These are phyloP conservation scores for Actinemys pallida DNA, from an alignment of 2,113 vertebrate genomes.

Conservation along the genomic window DNA sequence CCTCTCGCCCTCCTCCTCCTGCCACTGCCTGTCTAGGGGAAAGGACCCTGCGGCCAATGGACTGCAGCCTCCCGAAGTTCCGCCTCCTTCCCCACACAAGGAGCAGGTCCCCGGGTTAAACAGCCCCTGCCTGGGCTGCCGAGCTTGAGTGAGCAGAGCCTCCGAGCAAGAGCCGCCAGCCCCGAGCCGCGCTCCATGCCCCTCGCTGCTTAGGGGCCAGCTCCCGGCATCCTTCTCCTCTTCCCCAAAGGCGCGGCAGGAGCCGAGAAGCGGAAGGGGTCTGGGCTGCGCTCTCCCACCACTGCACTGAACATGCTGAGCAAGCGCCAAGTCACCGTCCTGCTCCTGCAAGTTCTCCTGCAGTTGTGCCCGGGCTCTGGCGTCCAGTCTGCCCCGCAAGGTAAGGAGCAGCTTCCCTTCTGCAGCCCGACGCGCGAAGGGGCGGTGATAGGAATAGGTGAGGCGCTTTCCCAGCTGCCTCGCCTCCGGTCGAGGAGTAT, in stretches of 20 bases:
- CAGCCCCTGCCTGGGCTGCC: not conserved
- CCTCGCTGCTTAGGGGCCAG: not conserved
- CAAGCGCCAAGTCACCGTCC: constrained; percentile 63
- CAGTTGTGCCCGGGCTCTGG: constrained; percentile 75
- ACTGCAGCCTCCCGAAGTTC: not conserved
- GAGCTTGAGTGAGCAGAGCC: not conserved
- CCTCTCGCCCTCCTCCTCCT: not conserved
- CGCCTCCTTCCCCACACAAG: not conserved
- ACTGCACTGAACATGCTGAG: constrained; percentile 56
- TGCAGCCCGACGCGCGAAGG: not conserved
- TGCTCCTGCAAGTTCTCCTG: constrained; percentile 82
- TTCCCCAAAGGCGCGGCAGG: not conserved
- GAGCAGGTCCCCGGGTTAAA: not conserved
- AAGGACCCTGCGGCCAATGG: constrained; percentile 8
- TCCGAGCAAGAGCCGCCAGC: not conserved
- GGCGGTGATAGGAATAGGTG: not conserved
- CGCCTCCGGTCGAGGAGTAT: not conserved
- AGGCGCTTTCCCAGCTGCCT: not conserved
- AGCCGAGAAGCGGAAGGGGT: too few species aligned
- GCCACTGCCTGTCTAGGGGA: not conserved
- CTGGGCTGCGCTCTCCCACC: not conserved
- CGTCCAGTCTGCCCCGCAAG: constrained; percentile 80
- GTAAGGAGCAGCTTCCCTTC: constrained; percentile 77
- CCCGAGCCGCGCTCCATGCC: not conserved
- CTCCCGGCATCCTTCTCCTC: not conserved